A percentile compares a stretch with the other conserved stretches of the same genome.
Evolutionary conservation across 2,888 invertebrate species (phyloP).

Genomic region (Argyresthia goedartella): DNA sequence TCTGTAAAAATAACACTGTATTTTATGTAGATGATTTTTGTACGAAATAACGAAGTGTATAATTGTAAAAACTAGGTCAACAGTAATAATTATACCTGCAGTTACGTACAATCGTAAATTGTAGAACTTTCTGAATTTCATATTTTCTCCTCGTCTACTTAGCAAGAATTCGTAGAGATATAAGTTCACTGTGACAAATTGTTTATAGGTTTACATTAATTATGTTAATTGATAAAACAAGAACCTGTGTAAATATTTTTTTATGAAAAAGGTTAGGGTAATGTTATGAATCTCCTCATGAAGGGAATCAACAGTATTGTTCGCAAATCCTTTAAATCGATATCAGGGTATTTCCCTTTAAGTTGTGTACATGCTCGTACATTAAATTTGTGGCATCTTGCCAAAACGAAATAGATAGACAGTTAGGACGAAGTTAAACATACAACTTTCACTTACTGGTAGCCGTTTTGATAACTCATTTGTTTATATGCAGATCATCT

Average conservation of each 20-base stretch:
- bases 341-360: constrained; percentile 65
- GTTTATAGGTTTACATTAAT: too few species aligned
- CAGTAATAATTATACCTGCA: too few species aligned
- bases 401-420: neutral
- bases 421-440: neutral
- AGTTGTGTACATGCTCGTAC: neutral
- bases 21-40: too few species aligned
- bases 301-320: constrained; percentile 38
- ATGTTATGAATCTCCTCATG: constrained; percentile 24
- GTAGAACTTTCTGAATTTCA: too few species aligned
- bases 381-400: neutral
- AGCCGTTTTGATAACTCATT: neutral
- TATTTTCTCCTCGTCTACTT: too few species aligned
- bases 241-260: constrained; percentile 5
- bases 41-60: too few species aligned
- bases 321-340: constrained; percentile 43
- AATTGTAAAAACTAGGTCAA: too few species aligned
- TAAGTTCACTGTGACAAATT: too few species aligned
- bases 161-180: too few species aligned
- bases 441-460: neutral
- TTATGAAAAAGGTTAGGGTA: constrained; percentile 37
- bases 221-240: neutral
- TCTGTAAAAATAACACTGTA: too few species aligned
- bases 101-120: too few species aligned
- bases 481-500: neutral